Evolutionary conservation across 2,888 invertebrate species (phyloP), one percentile per base, ranked within the genome.

Genomic region (Drosophila mettleri): DNA sequence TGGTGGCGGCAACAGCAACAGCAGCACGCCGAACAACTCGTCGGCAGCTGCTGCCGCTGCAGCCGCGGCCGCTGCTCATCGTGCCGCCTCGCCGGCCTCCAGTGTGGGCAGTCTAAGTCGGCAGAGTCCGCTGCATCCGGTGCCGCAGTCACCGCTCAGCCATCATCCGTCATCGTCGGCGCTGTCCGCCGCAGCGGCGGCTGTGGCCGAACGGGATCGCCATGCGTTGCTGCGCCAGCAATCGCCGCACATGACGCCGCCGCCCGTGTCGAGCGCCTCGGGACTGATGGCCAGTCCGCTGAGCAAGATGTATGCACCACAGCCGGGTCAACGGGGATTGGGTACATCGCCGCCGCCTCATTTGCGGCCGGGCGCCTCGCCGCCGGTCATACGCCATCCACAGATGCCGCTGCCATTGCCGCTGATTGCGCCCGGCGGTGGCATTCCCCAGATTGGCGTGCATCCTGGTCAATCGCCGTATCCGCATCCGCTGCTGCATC

Each of bases 381-480:
- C 93, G 29, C 95, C 94, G 9, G 94, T 94, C 18, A 91, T 92
- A 59, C 91, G 92, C 12, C 92, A 92, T 83, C 92, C 92, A n/a
- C 92, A 92, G 78, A 93, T 93, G 92, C 92, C 92, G 57, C 75
- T 93, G 59, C 91, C 93, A 22, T 74, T 93, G 68, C 93, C 92
- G 18, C 71, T 92, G 27, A 91, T 93, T 63, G 92, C 91, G 1
- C 92, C 92, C 4, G 91, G 91, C 43, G 90, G 87, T 46, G 92
- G 92, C 59, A 91, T 92, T 61, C 91, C 92, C 6, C 92, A 91
- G 64, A 91, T 92, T 49, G 91, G 92, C 14, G 95, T 96, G 93
- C 96, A 96, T 91, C 95, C 96, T 7, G 94, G 95, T 2, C 96
- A 96, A 88, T 95, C 95, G 86, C 94, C 94, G 46, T 95, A 95